Evolutionary conservation across 1,140 invertebrate genomes (phyloP).

Genomic region (Metopolophium dirhodum): DNA sequence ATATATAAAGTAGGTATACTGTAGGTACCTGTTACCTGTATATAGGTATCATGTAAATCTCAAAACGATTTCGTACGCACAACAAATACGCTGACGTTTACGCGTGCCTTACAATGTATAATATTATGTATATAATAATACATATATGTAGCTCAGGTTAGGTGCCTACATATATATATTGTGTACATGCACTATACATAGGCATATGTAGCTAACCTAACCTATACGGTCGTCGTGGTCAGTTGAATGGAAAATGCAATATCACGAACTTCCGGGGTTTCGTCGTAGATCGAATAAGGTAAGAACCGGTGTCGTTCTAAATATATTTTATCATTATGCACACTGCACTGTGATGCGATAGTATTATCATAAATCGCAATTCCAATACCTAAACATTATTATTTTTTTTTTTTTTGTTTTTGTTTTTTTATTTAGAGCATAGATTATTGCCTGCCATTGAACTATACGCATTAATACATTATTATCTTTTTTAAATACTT

Average conservation of each 20-base stretch:
- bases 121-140: too few relatives aligned
- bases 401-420: too few relatives aligned
- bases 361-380: background rate
- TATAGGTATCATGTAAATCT: background rate
- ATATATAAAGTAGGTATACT: too few relatives aligned
- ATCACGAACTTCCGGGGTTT: conserved; percentile 3
- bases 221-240: background rate
- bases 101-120: background rate
- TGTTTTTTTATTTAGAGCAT: too few relatives aligned
- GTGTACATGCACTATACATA: background rate
- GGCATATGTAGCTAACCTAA: too few relatives aligned
- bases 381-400: background rate
- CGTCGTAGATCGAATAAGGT: background rate
- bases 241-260: background rate
- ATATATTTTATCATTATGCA: background rate
- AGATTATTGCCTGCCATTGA: too few relatives aligned
- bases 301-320: background rate
- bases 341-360: background rate
- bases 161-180: background rate
- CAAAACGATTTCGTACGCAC: background rate
- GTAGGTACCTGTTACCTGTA: too few relatives aligned
- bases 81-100: background rate
- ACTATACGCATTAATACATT: too few relatives aligned
- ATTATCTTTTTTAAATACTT: too few relatives aligned
- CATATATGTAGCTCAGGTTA: too few relatives aligned